These are phyloP conservation scores for Anguilla megastoma DNA, from an alignment of 2,797 vertebrate genomes.

Conservation along the genomic window DNA sequence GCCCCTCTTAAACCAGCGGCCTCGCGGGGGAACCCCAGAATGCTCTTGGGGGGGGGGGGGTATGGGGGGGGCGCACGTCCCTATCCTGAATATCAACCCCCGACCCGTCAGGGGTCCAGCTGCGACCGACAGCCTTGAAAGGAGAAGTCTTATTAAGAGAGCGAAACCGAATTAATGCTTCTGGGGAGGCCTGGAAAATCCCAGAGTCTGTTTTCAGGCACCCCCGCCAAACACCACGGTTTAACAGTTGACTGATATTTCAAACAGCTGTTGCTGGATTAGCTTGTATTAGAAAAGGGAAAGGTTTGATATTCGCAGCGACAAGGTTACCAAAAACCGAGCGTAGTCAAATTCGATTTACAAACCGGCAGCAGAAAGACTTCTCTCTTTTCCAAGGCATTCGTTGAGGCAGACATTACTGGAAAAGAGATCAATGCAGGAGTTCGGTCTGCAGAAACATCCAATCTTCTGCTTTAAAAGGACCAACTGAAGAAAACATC, in stretches of 20 bases:
- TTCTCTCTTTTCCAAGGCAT: neutral
- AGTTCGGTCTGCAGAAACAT: neutral
- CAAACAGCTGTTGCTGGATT: slow-evolving; percentile 40
- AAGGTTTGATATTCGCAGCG: slow-evolving; percentile 26
- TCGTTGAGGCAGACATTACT: neutral
- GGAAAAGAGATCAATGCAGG: slow-evolving; percentile 3
- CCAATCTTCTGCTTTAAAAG: neutral
- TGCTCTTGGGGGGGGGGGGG: neutral
- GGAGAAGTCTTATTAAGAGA: neutral
- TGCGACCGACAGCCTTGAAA: neutral
- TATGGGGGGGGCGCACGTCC: neutral
- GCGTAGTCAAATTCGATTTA: slow-evolving; percentile 36
- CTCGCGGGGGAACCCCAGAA: neutral
- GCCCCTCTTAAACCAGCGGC: neutral
- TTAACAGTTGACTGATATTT: slow-evolving; percentile 42
- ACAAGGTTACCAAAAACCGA: slow-evolving; percentile 23
- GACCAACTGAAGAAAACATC: neutral
- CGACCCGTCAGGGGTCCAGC: neutral
- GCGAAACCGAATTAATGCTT: neutral
- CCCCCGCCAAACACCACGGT: slow-evolving; percentile 22
- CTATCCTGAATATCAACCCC: neutral
- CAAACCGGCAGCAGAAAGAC: neutral
- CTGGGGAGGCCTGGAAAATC: slow-evolving; percentile 13
- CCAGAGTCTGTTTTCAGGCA: slow-evolving; percentile 23
- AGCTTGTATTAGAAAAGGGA: slow-evolving; percentile 30